A percentile compares a stretch with the other conserved stretches of the same genome.
Evolutionary conservation across 1,140 invertebrate species (phyloP).

Genomic region (Neodiprion lecontei): DNA sequence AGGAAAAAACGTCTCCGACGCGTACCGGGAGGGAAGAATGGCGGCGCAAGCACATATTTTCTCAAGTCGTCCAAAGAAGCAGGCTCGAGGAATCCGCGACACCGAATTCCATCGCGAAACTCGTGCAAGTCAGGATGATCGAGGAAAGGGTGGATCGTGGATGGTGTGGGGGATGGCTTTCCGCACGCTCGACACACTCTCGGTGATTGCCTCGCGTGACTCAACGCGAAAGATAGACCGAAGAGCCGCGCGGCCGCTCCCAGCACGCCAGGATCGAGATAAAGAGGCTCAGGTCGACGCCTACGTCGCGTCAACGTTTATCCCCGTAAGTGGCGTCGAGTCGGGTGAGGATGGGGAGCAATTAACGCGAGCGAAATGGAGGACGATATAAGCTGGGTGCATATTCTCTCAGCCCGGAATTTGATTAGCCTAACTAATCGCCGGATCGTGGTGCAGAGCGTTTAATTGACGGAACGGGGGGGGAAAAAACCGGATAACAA

Average conservation of each 20-base stretch:
- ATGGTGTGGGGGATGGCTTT: conserved; percentile 6
- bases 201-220: conserved; percentile 30
- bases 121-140: no score
- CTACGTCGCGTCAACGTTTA: not conserved
- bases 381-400: not conserved
- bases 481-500: not conserved
- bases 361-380: not conserved
- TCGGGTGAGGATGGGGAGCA: not conserved
- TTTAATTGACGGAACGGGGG: not conserved
- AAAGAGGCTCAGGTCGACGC: not conserved
- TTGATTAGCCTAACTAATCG: not conserved
- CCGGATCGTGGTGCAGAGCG: not conserved
- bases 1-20: no score
- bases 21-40: no score
- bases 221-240: conserved; percentile 7
- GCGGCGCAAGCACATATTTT: no score
- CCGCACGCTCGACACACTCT: conserved; percentile 22
- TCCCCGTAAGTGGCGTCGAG: not conserved
- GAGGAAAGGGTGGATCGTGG: not conserved
- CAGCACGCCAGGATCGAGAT: not conserved
- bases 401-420: not conserved
- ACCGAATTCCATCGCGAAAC: no score
- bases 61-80: no score
- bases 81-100: no score
- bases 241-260: not conserved